Evolutionary conservation across 2,888 invertebrate genomes (phyloP).

Genomic region (Iselma pallidipennis): DNA sequence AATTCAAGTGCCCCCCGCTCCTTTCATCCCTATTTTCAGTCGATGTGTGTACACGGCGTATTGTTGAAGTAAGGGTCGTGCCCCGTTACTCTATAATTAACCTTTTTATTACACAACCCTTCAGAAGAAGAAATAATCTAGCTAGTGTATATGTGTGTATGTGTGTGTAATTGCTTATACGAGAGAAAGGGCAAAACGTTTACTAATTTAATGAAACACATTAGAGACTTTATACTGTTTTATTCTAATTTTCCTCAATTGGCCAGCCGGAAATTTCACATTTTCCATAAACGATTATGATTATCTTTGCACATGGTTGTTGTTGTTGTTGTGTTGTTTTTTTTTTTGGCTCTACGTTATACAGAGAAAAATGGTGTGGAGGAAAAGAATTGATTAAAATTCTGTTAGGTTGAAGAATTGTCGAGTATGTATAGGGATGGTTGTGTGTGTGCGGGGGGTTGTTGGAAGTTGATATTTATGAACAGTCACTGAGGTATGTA

Average conservation of each 20-base stretch:
- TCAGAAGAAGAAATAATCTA: slow-evolving; percentile 49
- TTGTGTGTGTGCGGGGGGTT: slow-evolving; percentile 20
- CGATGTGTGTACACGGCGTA: slow-evolving; percentile 29
- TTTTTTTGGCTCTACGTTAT: background rate
- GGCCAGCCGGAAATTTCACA: background rate
- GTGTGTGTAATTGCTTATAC: slow-evolving; percentile 47
- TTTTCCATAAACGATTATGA: background rate
- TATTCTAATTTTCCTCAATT: slow-evolving; percentile 46
- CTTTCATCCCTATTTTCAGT: slow-evolving; percentile 36
- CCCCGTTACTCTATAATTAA: slow-evolving; percentile 48
- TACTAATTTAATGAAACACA: slow-evolving; percentile 50
- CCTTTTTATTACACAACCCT: slow-evolving; percentile 52
- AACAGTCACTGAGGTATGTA: slow-evolving; percentile 73
- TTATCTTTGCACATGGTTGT: too few species aligned
- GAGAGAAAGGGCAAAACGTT: slow-evolving; percentile 36
- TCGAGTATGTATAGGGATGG: slow-evolving; percentile 4
- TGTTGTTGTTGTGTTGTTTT: too few species aligned
- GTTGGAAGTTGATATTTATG: slow-evolving; percentile 64
- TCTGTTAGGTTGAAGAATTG: background rate
- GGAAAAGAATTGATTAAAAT: background rate
- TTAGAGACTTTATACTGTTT: slow-evolving; percentile 46
- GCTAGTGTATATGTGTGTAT: slow-evolving; percentile 35
- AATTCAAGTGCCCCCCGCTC: slow-evolving; percentile 37
- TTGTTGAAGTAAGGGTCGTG: slow-evolving; percentile 38
- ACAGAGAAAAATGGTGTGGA: background rate